Percentiles rank a stretch among this genome's conserved stretches.
phyloP scores from a whole-genome alignment of 1,140 invertebrate genomes.

The Euschistus heros region DNA sequence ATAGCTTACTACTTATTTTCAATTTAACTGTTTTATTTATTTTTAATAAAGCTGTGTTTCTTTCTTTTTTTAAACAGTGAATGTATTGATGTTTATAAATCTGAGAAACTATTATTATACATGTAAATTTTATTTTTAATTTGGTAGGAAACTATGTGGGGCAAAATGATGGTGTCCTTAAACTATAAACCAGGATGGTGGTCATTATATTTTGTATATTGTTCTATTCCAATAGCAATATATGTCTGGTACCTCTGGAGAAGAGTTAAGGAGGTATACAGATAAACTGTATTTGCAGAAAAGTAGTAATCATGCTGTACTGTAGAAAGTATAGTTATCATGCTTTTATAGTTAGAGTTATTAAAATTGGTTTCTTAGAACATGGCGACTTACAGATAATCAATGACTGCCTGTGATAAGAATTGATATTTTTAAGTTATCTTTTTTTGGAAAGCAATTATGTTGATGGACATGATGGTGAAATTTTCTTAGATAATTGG shows the following conservation, averaged over 20 bases:
- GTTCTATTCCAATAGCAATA: slow-evolving; percentile 53
- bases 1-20: background rate
- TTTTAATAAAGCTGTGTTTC: background rate
- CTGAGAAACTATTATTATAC: background rate
- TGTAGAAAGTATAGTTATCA: background rate
- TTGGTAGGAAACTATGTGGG: slow-evolving; percentile 54
- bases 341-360: background rate
- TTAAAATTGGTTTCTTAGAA: background rate
- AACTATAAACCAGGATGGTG: slow-evolving; percentile 69
- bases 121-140: slow-evolving; percentile 6
- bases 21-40: background rate
- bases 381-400: background rate
- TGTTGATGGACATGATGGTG: no score
- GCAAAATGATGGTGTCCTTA: slow-evolving; percentile 54
- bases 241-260: slow-evolving; percentile 59
- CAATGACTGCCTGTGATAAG: background rate
- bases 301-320: background rate
- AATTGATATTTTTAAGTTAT: background rate
- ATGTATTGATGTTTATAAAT: background rate
- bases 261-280: slow-evolving; percentile 52
- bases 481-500: no score
- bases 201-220: slow-evolving; percentile 65
- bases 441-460: background rate
- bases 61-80: no score
- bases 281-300: background rate